Conservation (phyloP, 1,140 invertebrate genomes). For the Bacillus rossius region DNA sequence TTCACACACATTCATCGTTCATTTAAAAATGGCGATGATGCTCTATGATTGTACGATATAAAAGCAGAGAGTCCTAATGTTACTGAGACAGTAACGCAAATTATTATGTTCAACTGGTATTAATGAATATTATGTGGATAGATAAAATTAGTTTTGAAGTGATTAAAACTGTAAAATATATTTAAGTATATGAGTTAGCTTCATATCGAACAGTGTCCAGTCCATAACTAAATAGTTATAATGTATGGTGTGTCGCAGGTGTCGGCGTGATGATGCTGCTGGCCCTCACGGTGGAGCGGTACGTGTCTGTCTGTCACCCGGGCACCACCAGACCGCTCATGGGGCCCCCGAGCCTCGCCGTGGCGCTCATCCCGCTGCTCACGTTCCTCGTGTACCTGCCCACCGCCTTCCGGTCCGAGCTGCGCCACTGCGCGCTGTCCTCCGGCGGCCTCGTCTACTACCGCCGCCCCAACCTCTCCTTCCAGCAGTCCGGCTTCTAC, state of each 20-base stretch:
- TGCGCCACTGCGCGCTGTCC: constrained; percentile 50
- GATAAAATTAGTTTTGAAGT: too few relatives aligned
- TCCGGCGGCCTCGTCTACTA: constrained; percentile 49
- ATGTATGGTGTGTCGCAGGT: constrained; percentile 42
- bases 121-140: too few relatives aligned
- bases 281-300: constrained; percentile 72
- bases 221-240: too few relatives aligned
- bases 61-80: too few relatives aligned
- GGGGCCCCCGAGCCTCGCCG: constrained; percentile 53
- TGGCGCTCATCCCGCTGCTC: constrained; percentile 52
- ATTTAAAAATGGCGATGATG: too few relatives aligned
- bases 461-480: constrained; percentile 48
- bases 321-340: constrained; percentile 54
- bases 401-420: constrained; percentile 53
- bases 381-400: constrained; percentile 61
- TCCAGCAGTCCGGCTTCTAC: constrained; percentile 48
- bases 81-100: too few relatives aligned
- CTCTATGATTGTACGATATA: too few relatives aligned
- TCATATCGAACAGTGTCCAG: too few relatives aligned
- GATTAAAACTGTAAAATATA: too few relatives aligned
- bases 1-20: too few relatives aligned
- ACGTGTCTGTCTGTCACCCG: constrained; percentile 75
- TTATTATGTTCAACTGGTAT: too few relatives aligned
- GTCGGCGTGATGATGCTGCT: constrained; percentile 72
- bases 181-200: too few relatives aligned